These are phyloP conservation scores for Eclectus roratus DNA, from an alignment of 2,113 vertebrate species.

Conservation along the genomic window DNA sequence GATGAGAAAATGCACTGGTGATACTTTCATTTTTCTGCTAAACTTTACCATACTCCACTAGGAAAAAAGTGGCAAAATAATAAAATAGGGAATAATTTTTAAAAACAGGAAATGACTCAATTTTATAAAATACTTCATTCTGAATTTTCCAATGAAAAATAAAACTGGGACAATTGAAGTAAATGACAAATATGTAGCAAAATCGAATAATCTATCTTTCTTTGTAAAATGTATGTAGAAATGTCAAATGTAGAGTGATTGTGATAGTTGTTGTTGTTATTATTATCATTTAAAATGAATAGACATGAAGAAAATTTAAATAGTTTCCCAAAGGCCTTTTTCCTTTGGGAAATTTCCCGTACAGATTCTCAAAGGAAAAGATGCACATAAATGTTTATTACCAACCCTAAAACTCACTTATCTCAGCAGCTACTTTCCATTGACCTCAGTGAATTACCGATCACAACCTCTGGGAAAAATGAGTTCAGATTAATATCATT, in stretches of 20 bases:
- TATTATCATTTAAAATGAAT: not conserved
- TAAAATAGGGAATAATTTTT: not conserved
- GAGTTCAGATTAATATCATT: not conserved
- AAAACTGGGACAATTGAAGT: not conserved
- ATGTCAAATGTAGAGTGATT: not conserved
- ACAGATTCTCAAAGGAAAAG: not conserved
- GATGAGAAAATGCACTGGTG: not conserved
- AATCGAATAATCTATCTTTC: not conserved
- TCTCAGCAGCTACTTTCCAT: not conserved
- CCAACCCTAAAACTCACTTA: not conserved
- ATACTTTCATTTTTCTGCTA: not conserved
- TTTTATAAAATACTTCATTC: not conserved
- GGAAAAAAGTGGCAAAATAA: not conserved
- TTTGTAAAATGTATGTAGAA: not conserved
- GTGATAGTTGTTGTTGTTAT: not conserved
- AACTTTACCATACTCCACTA: not conserved
- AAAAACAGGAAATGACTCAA: not conserved
- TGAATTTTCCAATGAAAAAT: not conserved
- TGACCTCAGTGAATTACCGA: slow-evolving; percentile 6
- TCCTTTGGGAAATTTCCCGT: not conserved
- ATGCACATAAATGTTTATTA: not conserved
- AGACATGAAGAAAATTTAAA: not conserved
- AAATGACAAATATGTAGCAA: not conserved
- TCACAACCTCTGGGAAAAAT: not conserved
- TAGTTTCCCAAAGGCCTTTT: not conserved